Evolutionary conservation across 1,140 invertebrate species (phyloP), one percentile per base, ranked within the genome.

Genomic region (Hyles euphorbiae): DNA sequence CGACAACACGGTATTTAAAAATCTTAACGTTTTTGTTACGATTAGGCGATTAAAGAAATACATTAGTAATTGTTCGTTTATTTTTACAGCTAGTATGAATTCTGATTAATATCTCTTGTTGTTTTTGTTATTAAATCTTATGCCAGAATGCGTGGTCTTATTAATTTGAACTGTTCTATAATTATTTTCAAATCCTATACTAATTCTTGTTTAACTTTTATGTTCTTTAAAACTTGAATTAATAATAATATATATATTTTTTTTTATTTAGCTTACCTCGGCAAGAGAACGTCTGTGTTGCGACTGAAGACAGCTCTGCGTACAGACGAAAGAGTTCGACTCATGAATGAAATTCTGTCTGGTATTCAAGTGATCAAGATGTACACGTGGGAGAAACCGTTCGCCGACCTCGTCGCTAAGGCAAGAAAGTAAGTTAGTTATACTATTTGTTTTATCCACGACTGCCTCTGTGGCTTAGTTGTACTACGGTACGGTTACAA

Each of bases 291-390:
- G 44, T 91, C 91, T 0, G 81, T 90, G 10, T 84, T 91, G 33
- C 85, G 91, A 44, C 61, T 94, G 3, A 90, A 91, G 60, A 95
- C 94, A 1, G 88, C 88, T 2, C 58, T 90, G 8, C 83, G 92
- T 3, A 97, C 95, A 0, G 96, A 98, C 78, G 94, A 95, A 67
- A 89, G 96, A 32, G 94, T 97, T 1, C 91, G 94, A 12, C 84
- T 96, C 9, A 97, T 96, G 91, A 96, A 95, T 72, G 96, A 97
- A 76, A 94, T 97, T 46, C 92, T 97, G 1, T 90, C 89, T 1
- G 93, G 93, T 0, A 92, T 93, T 54, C 91, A 92, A 70, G 91
- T 96, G 4, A 96, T 96, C 68, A 96, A 96, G 90, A 95, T 96
- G 94, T 95, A 95, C 70, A 92, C 93, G 0, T 95, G 94, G 94